phyloP scores from a whole-genome alignment of 1,140 invertebrate species.

The Lutraria rhynchaena region DNA sequence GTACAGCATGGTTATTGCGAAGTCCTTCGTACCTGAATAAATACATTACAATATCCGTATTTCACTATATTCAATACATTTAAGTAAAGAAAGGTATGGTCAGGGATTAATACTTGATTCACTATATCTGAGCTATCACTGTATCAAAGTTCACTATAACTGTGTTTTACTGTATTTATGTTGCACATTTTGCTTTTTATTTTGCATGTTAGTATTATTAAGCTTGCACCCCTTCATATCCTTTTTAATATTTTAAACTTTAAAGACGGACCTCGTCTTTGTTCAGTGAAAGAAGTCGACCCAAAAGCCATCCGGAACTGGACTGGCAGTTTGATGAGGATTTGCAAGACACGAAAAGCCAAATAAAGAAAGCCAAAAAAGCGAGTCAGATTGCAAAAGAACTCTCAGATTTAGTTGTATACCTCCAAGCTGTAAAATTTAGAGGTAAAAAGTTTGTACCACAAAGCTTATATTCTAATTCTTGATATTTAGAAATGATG shows the following conservation, averaged over 20 bases:
- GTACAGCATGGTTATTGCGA: too few species aligned
- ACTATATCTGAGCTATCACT: too few species aligned
- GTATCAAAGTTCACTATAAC: too few species aligned
- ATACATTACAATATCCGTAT: too few species aligned
- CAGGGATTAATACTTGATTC: too few species aligned
- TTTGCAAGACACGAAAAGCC: slow-evolving; percentile 59
- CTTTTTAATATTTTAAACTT: slow-evolving; percentile 7
- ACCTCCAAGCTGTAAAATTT: slow-evolving; percentile 96
- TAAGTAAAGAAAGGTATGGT: too few species aligned
- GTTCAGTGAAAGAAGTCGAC: slow-evolving; percentile 70
- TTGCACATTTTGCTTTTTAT: too few species aligned
- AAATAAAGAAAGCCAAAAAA: slow-evolving; percentile 77
- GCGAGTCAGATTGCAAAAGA: slow-evolving; percentile 95
- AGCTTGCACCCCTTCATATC: too few species aligned
- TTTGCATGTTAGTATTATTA: too few species aligned
- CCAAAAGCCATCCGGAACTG: slow-evolving; percentile 77
- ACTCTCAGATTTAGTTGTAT: slow-evolving; percentile 96
- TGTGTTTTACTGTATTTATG: too few species aligned
- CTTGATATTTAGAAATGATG: slow-evolving; percentile 8
- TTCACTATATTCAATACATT: too few species aligned
- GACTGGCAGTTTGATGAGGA: slow-evolving; percentile 80
- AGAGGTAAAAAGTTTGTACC: slow-evolving; percentile 83
- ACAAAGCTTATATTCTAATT: not conserved
- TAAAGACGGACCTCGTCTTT: slow-evolving; percentile 68
- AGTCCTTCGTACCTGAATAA: too few species aligned